phyloP scores from a whole-genome alignment of 2,888 invertebrate genomes.

The Tineola bisselliella region DNA sequence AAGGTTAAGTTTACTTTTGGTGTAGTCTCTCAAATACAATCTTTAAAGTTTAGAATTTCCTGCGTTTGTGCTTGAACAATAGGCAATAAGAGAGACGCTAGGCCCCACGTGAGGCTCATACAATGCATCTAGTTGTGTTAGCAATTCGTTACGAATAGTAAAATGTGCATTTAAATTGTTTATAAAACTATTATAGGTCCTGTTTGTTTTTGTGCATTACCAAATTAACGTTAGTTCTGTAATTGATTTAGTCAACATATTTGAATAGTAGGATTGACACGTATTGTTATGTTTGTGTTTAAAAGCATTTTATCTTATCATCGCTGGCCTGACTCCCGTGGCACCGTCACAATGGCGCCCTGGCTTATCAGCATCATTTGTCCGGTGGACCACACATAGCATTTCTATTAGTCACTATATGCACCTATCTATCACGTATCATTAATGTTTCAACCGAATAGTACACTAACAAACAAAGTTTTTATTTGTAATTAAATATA shows the following conservation, averaged over 20 bases:
- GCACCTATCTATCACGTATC: not conserved
- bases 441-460: not conserved
- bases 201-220: not conserved
- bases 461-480: too few relatives aligned
- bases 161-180: too few relatives aligned
- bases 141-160: not conserved
- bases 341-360: slow-evolving; percentile 11
- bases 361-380: not conserved
- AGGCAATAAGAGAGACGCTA: slow-evolving; percentile 37
- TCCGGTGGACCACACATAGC: slow-evolving; percentile 8
- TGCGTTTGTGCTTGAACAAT: slow-evolving; percentile 63
- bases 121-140: not conserved
- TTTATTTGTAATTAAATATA: too few relatives aligned
- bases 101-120: not conserved
- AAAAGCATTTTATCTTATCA: not conserved
- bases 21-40: not conserved
- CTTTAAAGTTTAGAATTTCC: slow-evolving; percentile 36
- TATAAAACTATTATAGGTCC: not conserved
- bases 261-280: not conserved
- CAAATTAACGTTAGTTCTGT: not conserved
- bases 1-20: not conserved
- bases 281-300: not conserved
- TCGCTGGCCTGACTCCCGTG: not conserved
- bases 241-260: not conserved
- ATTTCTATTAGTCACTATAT: not conserved